Evolutionary conservation across 1,140 invertebrate species (phyloP).

Genomic region (Wasmannia auropunctata): DNA sequence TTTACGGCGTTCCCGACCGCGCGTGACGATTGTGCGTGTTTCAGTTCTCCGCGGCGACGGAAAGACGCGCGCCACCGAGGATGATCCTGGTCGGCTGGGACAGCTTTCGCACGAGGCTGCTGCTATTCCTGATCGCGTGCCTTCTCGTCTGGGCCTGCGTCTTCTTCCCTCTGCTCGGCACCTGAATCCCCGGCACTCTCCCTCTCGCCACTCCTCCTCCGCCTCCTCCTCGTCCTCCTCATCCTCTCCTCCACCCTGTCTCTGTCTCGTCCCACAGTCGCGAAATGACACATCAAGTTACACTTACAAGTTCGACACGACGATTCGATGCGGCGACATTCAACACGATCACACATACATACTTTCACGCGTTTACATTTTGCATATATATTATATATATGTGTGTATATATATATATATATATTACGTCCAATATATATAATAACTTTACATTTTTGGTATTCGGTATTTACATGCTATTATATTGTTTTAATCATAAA

Average conservation of each 20-base stretch:
- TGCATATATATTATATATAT: conserved; percentile 20
- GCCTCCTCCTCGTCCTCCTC: neutral
- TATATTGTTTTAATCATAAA: conserved; percentile 17
- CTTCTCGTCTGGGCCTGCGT: conserved; percentile 81
- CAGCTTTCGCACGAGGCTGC: conserved; percentile 77
- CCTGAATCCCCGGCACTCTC: neutral
- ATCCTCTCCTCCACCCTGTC: too few relatives aligned
- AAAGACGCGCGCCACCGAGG: conserved; percentile 49
- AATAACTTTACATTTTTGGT: conserved; percentile 57
- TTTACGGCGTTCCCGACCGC: too few relatives aligned
- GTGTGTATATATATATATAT: conserved; percentile 1
- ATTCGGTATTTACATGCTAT: conserved; percentile 51
- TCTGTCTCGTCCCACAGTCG: neutral
- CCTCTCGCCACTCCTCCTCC: neutral
- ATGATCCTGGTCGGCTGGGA: conserved; percentile 82
- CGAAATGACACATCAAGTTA: conserved; percentile 14
- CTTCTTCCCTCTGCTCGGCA: conserved; percentile 80
- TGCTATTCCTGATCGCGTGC: conserved; percentile 76
- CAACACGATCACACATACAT: conserved; percentile 20
- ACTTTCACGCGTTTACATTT: conserved; percentile 37
- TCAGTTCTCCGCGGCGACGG: conserved; percentile 59
- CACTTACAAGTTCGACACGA: neutral
- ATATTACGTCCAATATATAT: conserved; percentile 44
- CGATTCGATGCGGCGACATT: conserved; percentile 31
- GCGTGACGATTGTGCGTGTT: conserved; percentile 14